Base-by-base conservation (phyloP, 37 sponge, comb jelly and placozoan genomes). In the Theonella swinhoei region DNA sequence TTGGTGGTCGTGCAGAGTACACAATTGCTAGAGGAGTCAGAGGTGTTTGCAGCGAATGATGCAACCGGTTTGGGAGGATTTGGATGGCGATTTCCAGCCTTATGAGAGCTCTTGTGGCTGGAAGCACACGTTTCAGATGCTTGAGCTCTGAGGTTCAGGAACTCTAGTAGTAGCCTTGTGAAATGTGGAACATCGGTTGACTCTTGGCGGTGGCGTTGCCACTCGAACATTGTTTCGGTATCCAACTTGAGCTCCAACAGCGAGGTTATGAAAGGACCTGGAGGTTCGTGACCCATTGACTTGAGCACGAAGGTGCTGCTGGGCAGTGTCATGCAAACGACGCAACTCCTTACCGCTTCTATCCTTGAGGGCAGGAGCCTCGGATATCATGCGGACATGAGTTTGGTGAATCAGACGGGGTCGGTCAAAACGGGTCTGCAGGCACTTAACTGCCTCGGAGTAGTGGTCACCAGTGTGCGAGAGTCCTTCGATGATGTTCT, bases 231-330 rank as follows among this genome's bases (percentile, higher is more conserved):
- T 11, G 83, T 83, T 74, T 62, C 61, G 8, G 82, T 34, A 35
- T 81, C 82, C 4, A 81, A 63, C 28, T 81, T 81, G 65, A 81
- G 61, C 72, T 81, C 82, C 36, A 81, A 31, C 63, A 81, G 37
- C 11, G 82, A 81, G 39, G 82, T 81, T 34, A 81, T 72, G 63
- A 81, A 81, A n/a, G n/a, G n/a, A n/a, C n/a, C n/a, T n/a, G n/a
- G n/a, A n/a, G n/a, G n/a, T n/a, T n/a, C n/a, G n/a, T 80, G 68
- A 32, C 68, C 80, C 22, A 80, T 8, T 30, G 80, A 80, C 47
- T 80, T 80, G 42, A 80, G 68, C 80, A 54, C 80, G 40, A 14
- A 80, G 80, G 68, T 80, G 80, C 34, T 80, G 80, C 25, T 30
- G 32, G 19, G 68, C 80, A 26, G 68, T 23, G 34, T 80, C 80